Percentiles rank a stretch among this genome's conserved stretches.
Evolutionary conservation across 2,888 invertebrate species (phyloP).

Genomic region (Helicoverpa assulta): DNA sequence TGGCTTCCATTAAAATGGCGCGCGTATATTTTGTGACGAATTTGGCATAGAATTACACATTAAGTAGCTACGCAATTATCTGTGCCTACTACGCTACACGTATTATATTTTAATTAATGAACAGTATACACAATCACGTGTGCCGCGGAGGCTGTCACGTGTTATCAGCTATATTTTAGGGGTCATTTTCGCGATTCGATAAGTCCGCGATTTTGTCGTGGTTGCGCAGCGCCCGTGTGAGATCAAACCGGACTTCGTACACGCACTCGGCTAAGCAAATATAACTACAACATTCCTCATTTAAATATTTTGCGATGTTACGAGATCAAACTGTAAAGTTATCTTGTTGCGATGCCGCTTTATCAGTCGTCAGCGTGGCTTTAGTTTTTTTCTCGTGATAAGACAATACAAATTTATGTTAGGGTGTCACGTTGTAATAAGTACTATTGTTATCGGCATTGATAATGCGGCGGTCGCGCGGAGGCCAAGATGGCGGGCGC

Average conservation of each 20-base stretch:
- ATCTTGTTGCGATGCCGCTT: constrained; percentile 83
- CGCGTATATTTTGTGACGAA: constrained; percentile 21
- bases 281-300: constrained; percentile 51
- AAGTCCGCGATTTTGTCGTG: constrained; percentile 31
- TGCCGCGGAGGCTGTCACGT: constrained; percentile 44
- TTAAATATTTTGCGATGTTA: constrained; percentile 53
- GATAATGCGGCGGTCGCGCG: constrained; percentile 83
- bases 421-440: constrained; percentile 85
- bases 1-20: constrained; percentile 10
- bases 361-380: constrained; percentile 77
- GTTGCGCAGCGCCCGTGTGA: constrained; percentile 14
- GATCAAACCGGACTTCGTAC: constrained; percentile 27
- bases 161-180: constrained; percentile 45
- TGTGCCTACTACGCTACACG: constrained; percentile 13
- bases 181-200: constrained; percentile 56
- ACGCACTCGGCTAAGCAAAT: constrained; percentile 37
- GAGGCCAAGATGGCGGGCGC: constrained; percentile 79
- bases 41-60: constrained; percentile 34
- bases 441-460: constrained; percentile 86
- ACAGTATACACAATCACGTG: constrained; percentile 37
- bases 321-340: constrained; percentile 76
- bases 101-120: constrained; percentile 26
- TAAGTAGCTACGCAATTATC: constrained; percentile 34
- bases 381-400: constrained; percentile 83
- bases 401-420: constrained; percentile 89